phyloP scores from a whole-genome alignment of 2,113 vertebrate genomes.

The Gopherus flavomarginatus region DNA sequence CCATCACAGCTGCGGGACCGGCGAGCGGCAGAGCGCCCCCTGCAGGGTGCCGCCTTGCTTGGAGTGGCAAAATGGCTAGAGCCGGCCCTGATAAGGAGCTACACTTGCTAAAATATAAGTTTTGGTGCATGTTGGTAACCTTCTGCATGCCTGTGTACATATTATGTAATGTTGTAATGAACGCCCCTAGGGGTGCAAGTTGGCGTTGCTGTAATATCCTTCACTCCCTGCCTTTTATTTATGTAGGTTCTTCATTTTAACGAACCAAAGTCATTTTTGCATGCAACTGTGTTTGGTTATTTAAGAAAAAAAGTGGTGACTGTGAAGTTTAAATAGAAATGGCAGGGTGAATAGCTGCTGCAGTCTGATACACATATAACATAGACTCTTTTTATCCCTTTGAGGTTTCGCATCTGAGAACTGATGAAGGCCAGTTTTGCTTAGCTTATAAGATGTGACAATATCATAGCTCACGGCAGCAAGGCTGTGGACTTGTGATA shows the following conservation, averaged over 20 bases:
- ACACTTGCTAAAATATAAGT: conserved; percentile 32
- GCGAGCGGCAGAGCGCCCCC: no score
- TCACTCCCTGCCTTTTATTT: neutral
- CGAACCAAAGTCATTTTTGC: neutral
- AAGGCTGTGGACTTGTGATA: conserved; percentile 38
- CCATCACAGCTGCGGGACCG: no score
- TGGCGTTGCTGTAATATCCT: neutral
- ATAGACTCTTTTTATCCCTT: conserved; percentile 22
- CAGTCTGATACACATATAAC: neutral
- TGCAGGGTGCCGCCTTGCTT: no score
- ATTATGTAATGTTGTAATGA: neutral
- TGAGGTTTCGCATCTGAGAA: neutral
- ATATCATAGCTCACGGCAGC: neutral
- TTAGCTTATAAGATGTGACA: conserved; percentile 62
- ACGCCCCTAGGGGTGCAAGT: conserved; percentile 35
- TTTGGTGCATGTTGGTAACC: conserved; percentile 9
- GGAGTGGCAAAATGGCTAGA: no score
- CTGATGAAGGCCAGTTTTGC: conserved; percentile 18
- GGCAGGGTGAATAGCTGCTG: neutral
- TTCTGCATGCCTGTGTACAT: neutral
- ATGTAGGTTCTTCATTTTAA: neutral
- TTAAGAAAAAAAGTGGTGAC: conserved; percentile 1
- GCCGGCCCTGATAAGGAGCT: neutral
- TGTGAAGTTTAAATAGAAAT: conserved; percentile 11
- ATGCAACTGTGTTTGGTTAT: neutral